Conservation (phyloP, 2,113 vertebrate species). For the Channa argus region DNA sequence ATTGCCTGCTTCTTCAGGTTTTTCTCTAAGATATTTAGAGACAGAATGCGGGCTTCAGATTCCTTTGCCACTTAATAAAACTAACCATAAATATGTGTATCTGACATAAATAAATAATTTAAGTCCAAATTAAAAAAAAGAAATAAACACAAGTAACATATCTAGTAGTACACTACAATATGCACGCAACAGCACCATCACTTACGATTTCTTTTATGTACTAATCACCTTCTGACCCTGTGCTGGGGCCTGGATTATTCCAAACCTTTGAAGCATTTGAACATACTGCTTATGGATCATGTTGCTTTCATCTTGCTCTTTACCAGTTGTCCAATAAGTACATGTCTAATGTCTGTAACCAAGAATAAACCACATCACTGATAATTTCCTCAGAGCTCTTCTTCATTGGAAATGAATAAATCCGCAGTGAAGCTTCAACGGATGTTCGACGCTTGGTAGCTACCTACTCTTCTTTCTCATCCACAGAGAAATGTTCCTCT, state of each 20-base stretch:
- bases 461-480: neutral
- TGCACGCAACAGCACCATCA: slow-evolving; percentile 39
- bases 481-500: slow-evolving; percentile 9
- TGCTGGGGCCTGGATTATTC: slow-evolving; percentile 28
- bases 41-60: neutral
- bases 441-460: neutral
- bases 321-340: neutral
- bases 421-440: slow-evolving; percentile 38
- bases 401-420: slow-evolving; percentile 63
- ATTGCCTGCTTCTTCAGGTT: neutral
- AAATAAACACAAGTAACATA: slow-evolving; percentile 24
- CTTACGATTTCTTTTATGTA: too few species aligned
- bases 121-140: slow-evolving; percentile 38
- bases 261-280: slow-evolving; percentile 10
- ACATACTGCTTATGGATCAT: slow-evolving; percentile 54
- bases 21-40: too few species aligned
- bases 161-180: slow-evolving; percentile 39
- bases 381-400: slow-evolving; percentile 61
- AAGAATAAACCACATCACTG: slow-evolving; percentile 30
- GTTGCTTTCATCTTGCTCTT: neutral
- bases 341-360: slow-evolving; percentile 8
- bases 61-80: slow-evolving; percentile 29
- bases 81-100: slow-evolving; percentile 63
- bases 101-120: slow-evolving; percentile 65
- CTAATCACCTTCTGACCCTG: slow-evolving; percentile 9